A percentile compares a stretch with the other conserved stretches of the same genome.
These are phyloP conservation scores for Eupithecia pulchellata DNA, from an alignment of 2,888 invertebrate species.

Conservation along the genomic window DNA sequence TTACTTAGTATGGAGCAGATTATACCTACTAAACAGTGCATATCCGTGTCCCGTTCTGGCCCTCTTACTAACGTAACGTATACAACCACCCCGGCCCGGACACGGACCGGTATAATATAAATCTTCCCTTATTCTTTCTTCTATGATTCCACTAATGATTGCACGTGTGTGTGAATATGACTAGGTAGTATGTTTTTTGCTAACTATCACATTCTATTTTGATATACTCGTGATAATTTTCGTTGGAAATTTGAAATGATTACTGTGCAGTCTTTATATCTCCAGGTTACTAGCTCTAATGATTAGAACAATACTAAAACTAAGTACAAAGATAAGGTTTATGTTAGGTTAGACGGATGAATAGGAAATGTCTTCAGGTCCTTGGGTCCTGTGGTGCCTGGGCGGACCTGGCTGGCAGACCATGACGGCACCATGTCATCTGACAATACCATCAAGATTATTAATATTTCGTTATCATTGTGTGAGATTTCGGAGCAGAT, in stretches of 20 bases:
- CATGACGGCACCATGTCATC: slow-evolving; percentile 45
- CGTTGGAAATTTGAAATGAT: background rate
- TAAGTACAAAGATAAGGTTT: slow-evolving; percentile 23
- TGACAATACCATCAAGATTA: slow-evolving; percentile 48
- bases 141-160: background rate
- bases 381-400: slow-evolving; percentile 50
- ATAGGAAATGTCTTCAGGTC: slow-evolving; percentile 48
- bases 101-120: too few species aligned
- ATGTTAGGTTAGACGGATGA: slow-evolving; percentile 29
- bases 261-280: background rate
- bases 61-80: too few species aligned
- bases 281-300: slow-evolving; percentile 7
- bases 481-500: background rate
- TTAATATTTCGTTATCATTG: slow-evolving; percentile 36
- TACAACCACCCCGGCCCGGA: too few species aligned
- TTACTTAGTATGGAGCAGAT: too few species aligned
- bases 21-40: too few species aligned
- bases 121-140: background rate
- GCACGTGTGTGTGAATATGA: background rate
- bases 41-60: too few species aligned
- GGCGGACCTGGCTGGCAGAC: slow-evolving; percentile 41
- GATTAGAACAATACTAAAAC: slow-evolving; percentile 8
- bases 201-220: too few species aligned
- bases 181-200: background rate
- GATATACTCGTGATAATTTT: background rate